Percentiles rank a stretch among this genome's conserved stretches.
These are phyloP conservation scores for Orycteropus afer DNA, from an alignment of 2,113 vertebrate species.

Conservation along the genomic window DNA sequence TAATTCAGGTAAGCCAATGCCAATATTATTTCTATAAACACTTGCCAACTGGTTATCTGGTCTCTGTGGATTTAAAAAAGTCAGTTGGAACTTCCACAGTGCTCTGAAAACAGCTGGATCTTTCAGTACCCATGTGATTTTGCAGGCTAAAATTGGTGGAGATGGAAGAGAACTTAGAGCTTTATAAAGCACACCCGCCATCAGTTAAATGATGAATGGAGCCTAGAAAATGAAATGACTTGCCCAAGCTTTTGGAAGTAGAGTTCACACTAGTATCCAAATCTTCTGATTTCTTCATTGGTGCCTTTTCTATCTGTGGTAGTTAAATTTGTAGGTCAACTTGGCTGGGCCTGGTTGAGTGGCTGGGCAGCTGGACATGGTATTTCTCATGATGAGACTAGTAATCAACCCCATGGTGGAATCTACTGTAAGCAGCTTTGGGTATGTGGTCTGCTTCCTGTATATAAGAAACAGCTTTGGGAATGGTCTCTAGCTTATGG, in stretches of 20 bases:
- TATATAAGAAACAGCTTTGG: too few species aligned
- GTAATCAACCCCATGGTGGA: too few species aligned
- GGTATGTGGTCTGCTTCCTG: too few species aligned
- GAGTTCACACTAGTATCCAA: neutral
- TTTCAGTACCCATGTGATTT: slow-evolving; percentile 9
- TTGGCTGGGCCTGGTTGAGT: too few species aligned
- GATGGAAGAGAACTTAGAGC: neutral
- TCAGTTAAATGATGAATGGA: neutral
- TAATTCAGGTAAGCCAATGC: neutral
- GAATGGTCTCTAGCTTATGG: too few species aligned
- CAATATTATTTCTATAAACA: neutral
- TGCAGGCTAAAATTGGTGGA: neutral
- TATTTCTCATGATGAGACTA: too few species aligned
- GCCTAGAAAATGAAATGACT: neutral
- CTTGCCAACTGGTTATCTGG: neutral
- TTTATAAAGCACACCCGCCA: neutral
- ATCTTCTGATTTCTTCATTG: neutral
- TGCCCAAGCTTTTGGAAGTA: neutral
- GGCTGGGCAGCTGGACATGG: too few species aligned
- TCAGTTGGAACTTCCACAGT: neutral
- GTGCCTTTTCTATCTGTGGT: too few species aligned
- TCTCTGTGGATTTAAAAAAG: neutral
- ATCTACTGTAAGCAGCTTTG: too few species aligned
- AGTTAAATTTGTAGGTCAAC: too few species aligned
- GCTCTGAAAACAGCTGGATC: neutral